These are phyloP conservation scores for Steinernema carpocapsae DNA, from an alignment of 2,888 invertebrate genomes.

Conservation along the genomic window DNA sequence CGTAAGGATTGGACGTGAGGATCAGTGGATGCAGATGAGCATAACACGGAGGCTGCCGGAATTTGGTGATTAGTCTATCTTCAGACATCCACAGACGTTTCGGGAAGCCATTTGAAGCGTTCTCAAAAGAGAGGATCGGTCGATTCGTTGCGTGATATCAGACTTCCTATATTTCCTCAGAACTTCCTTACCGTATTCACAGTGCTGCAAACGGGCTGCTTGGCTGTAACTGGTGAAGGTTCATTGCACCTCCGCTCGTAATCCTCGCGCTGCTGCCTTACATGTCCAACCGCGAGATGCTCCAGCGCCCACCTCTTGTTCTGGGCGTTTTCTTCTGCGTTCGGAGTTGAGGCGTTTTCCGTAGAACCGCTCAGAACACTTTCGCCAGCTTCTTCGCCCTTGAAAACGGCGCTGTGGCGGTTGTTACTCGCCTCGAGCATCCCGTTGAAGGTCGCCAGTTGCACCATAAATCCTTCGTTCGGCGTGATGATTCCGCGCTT, in stretches of 20 bases:
- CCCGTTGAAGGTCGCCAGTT: constrained; percentile 85
- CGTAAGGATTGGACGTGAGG: neutral
- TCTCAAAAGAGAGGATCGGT: too few species aligned
- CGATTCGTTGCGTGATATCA: too few species aligned
- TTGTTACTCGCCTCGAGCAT: constrained; percentile 47
- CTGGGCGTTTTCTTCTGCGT: neutral
- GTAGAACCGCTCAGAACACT: neutral
- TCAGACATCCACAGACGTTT: too few species aligned
- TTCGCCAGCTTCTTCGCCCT: constrained; percentile 34
- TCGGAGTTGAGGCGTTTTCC: neutral
- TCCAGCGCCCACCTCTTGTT: neutral
- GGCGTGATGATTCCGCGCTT: constrained; percentile 93
- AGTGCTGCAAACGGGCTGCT: neutral
- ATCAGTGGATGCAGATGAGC: too few species aligned
- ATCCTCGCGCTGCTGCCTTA: constrained; percentile 37
- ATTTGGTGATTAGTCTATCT: too few species aligned
- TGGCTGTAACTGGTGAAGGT: neutral
- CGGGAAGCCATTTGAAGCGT: too few species aligned
- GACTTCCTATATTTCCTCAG: too few species aligned
- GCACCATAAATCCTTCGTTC: constrained; percentile 87
- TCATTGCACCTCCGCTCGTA: constrained; percentile 36
- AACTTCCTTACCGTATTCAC: neutral
- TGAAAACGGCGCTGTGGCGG: constrained; percentile 49
- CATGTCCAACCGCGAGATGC: constrained; percentile 26
- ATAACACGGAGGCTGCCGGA: too few species aligned